Evolutionary conservation across 2,888 invertebrate genomes (phyloP).

Genomic region (Escarpia spicata): DNA sequence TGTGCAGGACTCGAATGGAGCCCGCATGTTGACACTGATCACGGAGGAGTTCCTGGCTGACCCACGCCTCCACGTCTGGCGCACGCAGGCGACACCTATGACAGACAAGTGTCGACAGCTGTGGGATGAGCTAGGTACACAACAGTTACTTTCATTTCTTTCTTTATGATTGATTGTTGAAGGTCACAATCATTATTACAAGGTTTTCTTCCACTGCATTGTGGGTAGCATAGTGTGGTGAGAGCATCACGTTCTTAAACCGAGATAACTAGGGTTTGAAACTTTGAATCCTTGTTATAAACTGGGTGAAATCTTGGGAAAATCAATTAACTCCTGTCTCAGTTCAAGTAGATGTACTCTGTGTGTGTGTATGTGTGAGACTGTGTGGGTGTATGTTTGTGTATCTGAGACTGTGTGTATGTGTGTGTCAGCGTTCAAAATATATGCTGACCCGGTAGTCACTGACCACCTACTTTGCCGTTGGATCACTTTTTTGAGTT

Average conservation of each 20-base stretch:
- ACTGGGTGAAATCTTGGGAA: neutral
- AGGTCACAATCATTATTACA: too few species aligned
- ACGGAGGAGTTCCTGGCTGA: slow-evolving; percentile 88
- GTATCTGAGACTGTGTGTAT: too few species aligned
- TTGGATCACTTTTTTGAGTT: too few species aligned
- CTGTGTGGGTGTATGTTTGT: too few species aligned
- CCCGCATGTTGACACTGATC: slow-evolving; percentile 84
- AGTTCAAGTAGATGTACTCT: too few species aligned
- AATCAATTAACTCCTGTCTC: neutral
- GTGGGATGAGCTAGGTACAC: slow-evolving; percentile 82
- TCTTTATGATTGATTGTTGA: slow-evolving; percentile 25
- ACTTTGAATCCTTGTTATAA: neutral
- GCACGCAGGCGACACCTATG: slow-evolving; percentile 85
- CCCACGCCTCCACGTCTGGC: slow-evolving; percentile 81
- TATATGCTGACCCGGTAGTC: too few species aligned
- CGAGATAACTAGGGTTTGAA: neutral
- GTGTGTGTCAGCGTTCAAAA: too few species aligned
- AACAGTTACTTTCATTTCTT: neutral
- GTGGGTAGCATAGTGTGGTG: neutral
- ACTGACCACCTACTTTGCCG: too few species aligned
- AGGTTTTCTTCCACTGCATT: too few species aligned
- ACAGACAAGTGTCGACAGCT: slow-evolving; percentile 85
- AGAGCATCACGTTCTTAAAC: neutral
- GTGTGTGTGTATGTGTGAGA: too few species aligned
- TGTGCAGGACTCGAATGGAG: slow-evolving; percentile 86